Percentiles rank a stretch among this genome's conserved stretches.
Evolutionary conservation across 2,113 vertebrate genomes (phyloP).

Genomic region (Neotoma lepida): DNA sequence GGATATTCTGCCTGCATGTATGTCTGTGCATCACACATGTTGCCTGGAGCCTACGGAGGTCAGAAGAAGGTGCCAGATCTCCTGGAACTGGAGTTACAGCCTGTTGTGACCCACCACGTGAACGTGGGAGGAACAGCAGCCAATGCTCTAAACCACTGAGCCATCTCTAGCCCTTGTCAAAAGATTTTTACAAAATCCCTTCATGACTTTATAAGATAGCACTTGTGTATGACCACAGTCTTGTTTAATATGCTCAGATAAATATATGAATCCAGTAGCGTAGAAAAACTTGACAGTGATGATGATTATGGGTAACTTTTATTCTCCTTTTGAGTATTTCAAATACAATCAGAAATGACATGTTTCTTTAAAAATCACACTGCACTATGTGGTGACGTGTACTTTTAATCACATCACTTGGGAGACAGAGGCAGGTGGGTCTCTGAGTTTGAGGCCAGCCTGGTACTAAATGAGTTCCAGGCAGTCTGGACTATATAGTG

Average conservation of each 20-base stretch:
- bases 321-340: constrained; percentile 17
- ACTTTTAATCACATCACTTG: background rate
- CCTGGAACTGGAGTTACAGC: background rate
- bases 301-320: background rate
- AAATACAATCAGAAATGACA: constrained; percentile 22
- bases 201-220: background rate
- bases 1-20: no score
- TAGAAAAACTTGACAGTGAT: background rate
- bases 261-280: background rate
- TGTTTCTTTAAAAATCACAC: constrained; percentile 25
- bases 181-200: constrained; percentile 28
- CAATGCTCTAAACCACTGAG: background rate
- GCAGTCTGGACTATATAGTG: background rate
- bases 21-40: background rate
- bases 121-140: background rate
- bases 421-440: no score
- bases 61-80: background rate
- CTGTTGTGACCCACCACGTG: background rate
- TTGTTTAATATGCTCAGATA: background rate
- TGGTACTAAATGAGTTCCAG: background rate
- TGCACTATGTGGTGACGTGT: background rate
- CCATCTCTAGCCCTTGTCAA: background rate
- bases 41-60: background rate
- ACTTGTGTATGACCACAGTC: background rate
- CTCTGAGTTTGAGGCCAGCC: background rate